These are phyloP conservation scores for Xestia c-nigrum DNA, from an alignment of 2,888 invertebrate species.

Conservation along the genomic window DNA sequence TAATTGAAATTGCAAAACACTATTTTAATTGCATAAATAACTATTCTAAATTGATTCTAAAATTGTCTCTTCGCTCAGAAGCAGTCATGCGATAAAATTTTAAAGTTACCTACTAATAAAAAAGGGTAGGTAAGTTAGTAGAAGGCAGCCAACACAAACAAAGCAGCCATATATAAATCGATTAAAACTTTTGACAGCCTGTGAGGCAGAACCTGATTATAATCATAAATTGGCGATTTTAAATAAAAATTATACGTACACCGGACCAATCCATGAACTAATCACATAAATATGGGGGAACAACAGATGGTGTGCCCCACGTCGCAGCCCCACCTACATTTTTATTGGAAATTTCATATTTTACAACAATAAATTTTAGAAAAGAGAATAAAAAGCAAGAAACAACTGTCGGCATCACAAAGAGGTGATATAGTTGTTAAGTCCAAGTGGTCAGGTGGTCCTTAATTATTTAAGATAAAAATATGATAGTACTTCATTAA, in stretches of 20 bases:
- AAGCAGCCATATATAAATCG: constrained; percentile 64
- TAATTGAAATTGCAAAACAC: constrained; percentile 46
- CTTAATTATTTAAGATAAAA: constrained; percentile 87
- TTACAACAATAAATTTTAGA: constrained; percentile 86
- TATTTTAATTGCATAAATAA: constrained; percentile 47
- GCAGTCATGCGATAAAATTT: constrained; percentile 42
- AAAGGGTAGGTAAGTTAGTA: constrained; percentile 40
- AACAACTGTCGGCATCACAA: constrained; percentile 82
- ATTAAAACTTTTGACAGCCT: constrained; percentile 67
- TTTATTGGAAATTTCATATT: constrained; percentile 79
- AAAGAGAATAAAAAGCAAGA: constrained; percentile 76
- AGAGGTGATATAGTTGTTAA: constrained; percentile 84
- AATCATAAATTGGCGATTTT: constrained; percentile 87
- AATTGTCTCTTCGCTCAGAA: constrained; percentile 27
- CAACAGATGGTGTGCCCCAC: constrained; percentile 84
- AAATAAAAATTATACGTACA: constrained; percentile 83
- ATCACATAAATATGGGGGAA: constrained; percentile 87
- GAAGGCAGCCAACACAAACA: constrained; percentile 57
- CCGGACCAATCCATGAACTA: constrained; percentile 81
- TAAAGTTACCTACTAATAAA: constrained; percentile 48
- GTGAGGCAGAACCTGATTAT: constrained; percentile 76
- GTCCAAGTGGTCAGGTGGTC: constrained; percentile 81
- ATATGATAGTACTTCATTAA: constrained; percentile 87
- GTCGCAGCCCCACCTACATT: constrained; percentile 78
- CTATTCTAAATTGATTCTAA: constrained; percentile 38